A percentile compares a stretch with the other conserved stretches of the same genome.
These are phyloP conservation scores for Chorisops tibialis DNA, from an alignment of 2,888 invertebrate genomes.

Conservation along the genomic window DNA sequence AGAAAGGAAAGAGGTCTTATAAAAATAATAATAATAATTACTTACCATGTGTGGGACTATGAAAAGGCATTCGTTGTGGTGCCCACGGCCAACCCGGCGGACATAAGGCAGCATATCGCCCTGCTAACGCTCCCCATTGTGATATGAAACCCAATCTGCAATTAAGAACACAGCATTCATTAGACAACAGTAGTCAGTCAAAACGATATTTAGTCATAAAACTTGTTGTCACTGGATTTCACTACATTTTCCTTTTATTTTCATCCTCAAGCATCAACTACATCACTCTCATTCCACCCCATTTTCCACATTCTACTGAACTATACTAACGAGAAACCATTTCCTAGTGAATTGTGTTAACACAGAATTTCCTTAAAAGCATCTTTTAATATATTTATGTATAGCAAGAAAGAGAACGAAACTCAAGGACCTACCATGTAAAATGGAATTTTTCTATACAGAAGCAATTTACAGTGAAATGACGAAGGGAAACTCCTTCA, in stretches of 20 bases:
- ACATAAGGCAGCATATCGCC: conserved; percentile 67
- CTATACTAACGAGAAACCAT: too few species aligned
- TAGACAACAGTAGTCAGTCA: background rate
- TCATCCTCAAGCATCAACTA: too few species aligned
- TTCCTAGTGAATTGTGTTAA: conserved; percentile 30
- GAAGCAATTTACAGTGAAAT: background rate
- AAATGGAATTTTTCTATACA: background rate
- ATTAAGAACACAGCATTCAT: conserved; percentile 41
- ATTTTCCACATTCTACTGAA: background rate
- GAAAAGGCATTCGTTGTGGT: conserved; percentile 52
- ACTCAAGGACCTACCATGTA: background rate
- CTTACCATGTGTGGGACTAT: conserved; percentile 69
- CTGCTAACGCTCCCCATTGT: conserved; percentile 76
- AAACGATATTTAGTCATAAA: background rate
- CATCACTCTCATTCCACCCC: background rate
- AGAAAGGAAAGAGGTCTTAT: background rate
- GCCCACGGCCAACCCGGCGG: conserved; percentile 66
- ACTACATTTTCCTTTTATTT: too few species aligned
- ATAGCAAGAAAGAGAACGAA: background rate
- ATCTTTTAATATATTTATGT: conserved; percentile 38
- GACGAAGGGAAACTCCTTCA: background rate
- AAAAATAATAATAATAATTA: conserved; percentile 22
- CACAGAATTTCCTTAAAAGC: conserved; percentile 37
- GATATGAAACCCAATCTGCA: conserved; percentile 77
- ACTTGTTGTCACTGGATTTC: too few species aligned